Conservation (phyloP, 2,888 invertebrate genomes). For the Magallana nippona region DNA sequence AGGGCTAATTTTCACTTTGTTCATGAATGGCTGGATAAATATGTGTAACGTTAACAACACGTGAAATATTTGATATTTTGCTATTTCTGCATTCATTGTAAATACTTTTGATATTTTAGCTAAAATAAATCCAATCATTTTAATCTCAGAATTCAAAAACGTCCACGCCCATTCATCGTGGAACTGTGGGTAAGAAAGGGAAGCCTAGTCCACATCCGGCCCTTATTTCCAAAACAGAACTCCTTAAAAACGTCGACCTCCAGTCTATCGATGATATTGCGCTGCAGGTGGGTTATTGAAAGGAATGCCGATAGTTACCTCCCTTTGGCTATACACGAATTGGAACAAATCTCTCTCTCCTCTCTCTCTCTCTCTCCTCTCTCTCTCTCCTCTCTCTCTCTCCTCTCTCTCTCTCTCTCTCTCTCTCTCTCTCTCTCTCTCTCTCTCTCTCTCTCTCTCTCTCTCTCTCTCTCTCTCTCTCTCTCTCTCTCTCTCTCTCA, state of each 20-base stretch:
- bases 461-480: too few species aligned
- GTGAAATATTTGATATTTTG: not conserved
- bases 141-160: not conserved
- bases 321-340: too few species aligned
- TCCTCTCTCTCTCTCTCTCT: too few species aligned
- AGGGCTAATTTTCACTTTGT: not conserved
- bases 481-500: too few species aligned
- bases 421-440: too few species aligned
- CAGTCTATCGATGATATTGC: constrained; percentile 45
- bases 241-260: constrained; percentile 40
- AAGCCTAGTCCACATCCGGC: constrained; percentile 39
- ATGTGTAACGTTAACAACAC: not conserved
- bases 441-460: too few species aligned
- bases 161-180: not conserved
- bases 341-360: too few species aligned
- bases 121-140: too few species aligned
- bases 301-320: not conserved
- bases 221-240: constrained; percentile 28
- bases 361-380: too few species aligned
- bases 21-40: not conserved
- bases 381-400: too few species aligned
- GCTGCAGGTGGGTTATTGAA: constrained; percentile 19
- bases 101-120: not conserved
- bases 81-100: too few species aligned
- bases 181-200: constrained; percentile 42